Evolutionary conservation across 37 sponge, comb jelly and placozoan species (phyloP).

Genomic region (Chondrosia reniformis): DNA sequence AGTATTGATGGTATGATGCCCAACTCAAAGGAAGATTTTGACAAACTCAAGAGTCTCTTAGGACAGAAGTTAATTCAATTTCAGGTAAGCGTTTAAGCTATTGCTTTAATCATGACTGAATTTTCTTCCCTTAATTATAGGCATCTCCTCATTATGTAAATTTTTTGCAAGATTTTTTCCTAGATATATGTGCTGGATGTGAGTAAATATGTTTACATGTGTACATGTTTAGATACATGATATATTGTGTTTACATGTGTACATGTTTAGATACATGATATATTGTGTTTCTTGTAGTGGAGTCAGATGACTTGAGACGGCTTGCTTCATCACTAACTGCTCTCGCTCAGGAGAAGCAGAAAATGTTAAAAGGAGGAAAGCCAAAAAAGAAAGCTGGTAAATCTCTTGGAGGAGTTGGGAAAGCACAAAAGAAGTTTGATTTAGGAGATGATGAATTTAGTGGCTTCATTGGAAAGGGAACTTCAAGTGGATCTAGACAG

Average conservation of each 20-base stretch:
- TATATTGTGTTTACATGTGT: not conserved
- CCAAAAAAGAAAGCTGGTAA: constrained; percentile 2
- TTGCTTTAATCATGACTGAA: not conserved
- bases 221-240: not conserved
- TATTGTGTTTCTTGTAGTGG: constrained; percentile 47
- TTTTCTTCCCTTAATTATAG: constrained; percentile 4
- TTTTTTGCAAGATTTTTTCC: constrained; percentile 29
- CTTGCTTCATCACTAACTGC: constrained; percentile 38
- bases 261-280: not conserved
- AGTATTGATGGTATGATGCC: constrained; percentile 30
- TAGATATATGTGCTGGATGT: constrained; percentile 29
- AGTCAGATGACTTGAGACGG: constrained; percentile 46
- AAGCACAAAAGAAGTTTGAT: not conserved
- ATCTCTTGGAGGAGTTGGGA: not conserved
- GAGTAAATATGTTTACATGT: constrained; percentile 12
- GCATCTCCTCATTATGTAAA: constrained; percentile 30
- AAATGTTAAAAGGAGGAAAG: not conserved
- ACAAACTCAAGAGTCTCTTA: constrained; percentile 12
- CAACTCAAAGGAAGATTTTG: constrained; percentile 33
- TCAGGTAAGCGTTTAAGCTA: constrained; percentile 13
- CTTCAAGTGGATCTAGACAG: too few relatives aligned
- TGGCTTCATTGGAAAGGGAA: constrained; percentile 7
- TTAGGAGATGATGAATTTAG: not conserved
- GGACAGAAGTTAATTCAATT: constrained; percentile 20
- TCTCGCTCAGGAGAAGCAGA: constrained; percentile 58